Evolutionary conservation across 2,888 invertebrate genomes (phyloP), one percentile per base, ranked within the genome.

Genomic region (Drosophila pegasa): DNA sequence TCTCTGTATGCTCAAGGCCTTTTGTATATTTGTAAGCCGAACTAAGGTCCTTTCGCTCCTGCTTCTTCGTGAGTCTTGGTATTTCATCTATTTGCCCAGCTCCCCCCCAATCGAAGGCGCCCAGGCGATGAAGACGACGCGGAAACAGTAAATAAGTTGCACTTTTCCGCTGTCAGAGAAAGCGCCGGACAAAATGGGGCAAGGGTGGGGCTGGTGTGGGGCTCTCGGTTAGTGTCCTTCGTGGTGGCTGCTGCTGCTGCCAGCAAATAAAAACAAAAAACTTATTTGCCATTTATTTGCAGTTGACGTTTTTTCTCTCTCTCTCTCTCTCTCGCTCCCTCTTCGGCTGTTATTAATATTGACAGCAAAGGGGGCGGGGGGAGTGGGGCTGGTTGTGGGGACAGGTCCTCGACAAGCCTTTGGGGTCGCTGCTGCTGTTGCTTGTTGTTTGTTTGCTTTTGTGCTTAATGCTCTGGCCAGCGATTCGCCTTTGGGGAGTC

Each of bases 91-190:
- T 38, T 56, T 57, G 31, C 50, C 20, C 50, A 48, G 47, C 22
- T 40, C 25, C n/a, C 58, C 41, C 55, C 41, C 59, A 51, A 58
- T 45, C 29, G 57, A 35, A 37, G 58, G 38, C 38, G 37, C 31
- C 22, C 12, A 7, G 20, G 33, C 33, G 33, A 31, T 33, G 33
- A 73, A 55, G 59, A 52, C 41, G 57, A 54, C 60, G 51, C 63
- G 73, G 75, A 83, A 78, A 73, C 82, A 78, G 87, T 84, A 83
- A 83, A 83, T 87, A 87, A 87, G 82, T 83, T 87, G 84, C 82
- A 84, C 80, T 87, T 80, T 83, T 87, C 72, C 78, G 84, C 70
- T 80, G 73, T 75, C 75, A 67, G 67, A 50, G 50, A 60, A 59
- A 66, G 35, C 35, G 40, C 35, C 52, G 50, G 38, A 22, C 25